Percentiles rank a stretch among this genome's conserved stretches.
Evolutionary conservation across 2,797 vertebrate species (phyloP).

Genomic region (Champsocephalus gunnari): DNA sequence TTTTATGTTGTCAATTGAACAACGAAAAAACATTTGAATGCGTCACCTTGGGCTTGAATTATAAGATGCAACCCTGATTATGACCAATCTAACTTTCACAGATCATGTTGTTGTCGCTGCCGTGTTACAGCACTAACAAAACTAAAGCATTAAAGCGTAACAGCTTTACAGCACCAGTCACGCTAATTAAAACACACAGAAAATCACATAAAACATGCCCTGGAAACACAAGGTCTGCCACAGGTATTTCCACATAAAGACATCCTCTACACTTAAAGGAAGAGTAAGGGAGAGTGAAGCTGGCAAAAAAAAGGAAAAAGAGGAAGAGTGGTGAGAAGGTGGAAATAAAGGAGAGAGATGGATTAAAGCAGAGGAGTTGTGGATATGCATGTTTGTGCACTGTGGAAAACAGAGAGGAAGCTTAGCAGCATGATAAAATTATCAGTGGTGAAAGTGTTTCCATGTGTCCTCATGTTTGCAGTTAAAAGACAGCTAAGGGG

Average conservation of each 20-base stretch:
- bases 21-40: not conserved
- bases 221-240: constrained; percentile 67
- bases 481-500: constrained; percentile 55
- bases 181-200: constrained; percentile 69
- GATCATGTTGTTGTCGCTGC: constrained; percentile 6
- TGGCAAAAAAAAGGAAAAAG: not conserved
- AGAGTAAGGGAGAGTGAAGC: not conserved
- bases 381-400: constrained; percentile 7
- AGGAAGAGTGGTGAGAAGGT: not conserved
- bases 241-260: constrained; percentile 74
- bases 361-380: not conserved
- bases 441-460: constrained; percentile 76
- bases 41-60: not conserved
- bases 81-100: constrained; percentile 17
- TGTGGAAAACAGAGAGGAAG: constrained; percentile 44
- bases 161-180: constrained; percentile 41
- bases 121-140: constrained; percentile 26
- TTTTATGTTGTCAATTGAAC: not conserved
- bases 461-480: constrained; percentile 73
- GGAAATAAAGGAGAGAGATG: constrained; percentile 8
- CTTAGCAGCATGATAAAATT: constrained; percentile 67
- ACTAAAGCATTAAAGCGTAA: constrained; percentile 33
- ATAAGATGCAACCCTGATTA: not conserved
- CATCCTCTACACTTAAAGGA: constrained; percentile 34
- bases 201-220: constrained; percentile 60